phyloP scores from a whole-genome alignment of 2,888 invertebrate genomes.

The Cheilosia scutellata region DNA sequence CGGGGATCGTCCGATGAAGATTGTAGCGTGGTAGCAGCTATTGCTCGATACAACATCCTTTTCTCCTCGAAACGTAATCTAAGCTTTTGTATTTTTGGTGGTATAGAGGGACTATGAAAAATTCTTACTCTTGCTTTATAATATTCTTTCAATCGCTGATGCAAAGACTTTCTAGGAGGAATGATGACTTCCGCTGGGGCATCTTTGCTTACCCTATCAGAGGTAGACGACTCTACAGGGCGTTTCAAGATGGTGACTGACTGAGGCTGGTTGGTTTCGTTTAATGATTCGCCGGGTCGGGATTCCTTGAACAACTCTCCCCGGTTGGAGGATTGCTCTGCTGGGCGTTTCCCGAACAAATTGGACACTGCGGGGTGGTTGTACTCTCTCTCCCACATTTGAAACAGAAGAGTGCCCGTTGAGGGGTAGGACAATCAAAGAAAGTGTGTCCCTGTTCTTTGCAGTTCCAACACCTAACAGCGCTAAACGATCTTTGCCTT shows the following conservation, averaged over 20 bases:
- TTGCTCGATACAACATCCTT: not conserved
- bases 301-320: slow-evolving; percentile 10
- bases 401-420: not conserved
- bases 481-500: not conserved
- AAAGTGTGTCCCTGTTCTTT: not conserved
- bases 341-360: slow-evolving; percentile 11
- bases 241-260: not conserved
- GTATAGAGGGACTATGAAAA: not conserved
- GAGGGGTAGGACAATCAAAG: not conserved
- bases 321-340: slow-evolving; percentile 12
- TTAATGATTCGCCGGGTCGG: not conserved
- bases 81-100: not conserved
- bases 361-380: too few species aligned
- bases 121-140: not conserved
- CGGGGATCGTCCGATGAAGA: not conserved
- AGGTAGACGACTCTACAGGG: not conserved
- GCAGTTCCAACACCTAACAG: slow-evolving; percentile 7
- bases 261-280: not conserved
- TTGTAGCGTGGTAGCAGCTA: slow-evolving; percentile 10
- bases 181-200: not conserved
- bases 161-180: not conserved
- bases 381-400: slow-evolving; percentile 11
- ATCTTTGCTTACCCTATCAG: not conserved
- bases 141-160: not conserved
- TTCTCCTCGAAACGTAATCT: slow-evolving; percentile 3